Conservation (phyloP, 2,797 vertebrate genomes). For the Enteromius argenteus region DNA sequence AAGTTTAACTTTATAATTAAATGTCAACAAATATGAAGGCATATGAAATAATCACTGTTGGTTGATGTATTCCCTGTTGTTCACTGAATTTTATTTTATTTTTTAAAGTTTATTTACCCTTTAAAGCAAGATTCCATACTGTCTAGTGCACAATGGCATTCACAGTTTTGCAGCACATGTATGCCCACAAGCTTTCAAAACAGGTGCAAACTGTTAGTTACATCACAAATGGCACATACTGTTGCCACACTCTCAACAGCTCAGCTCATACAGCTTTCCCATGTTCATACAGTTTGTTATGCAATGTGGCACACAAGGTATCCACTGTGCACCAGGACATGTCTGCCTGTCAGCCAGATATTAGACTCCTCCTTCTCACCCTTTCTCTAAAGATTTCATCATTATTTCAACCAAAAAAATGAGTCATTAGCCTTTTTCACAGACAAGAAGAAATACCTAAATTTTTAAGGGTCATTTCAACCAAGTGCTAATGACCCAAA, state of each 20-base stretch:
- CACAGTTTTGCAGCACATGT: constrained; percentile 65
- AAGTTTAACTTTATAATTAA: not conserved
- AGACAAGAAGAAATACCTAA: not conserved
- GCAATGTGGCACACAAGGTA: constrained; percentile 18
- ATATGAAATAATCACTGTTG: not conserved
- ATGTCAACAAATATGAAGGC: not conserved
- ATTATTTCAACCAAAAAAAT: not conserved
- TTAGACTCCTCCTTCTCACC: not conserved
- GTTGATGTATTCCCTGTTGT: not conserved
- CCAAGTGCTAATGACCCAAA: not conserved
- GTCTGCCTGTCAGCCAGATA: not conserved
- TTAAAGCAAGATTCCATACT: constrained; percentile 37
- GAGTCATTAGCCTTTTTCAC: not conserved
- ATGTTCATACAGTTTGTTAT: not conserved
- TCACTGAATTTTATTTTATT: no score
- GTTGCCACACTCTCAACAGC: constrained; percentile 10
- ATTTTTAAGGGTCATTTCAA: not conserved
- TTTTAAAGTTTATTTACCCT: not conserved
- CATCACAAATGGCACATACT: not conserved
- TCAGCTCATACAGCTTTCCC: constrained; percentile 2
- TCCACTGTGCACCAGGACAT: constrained; percentile 17
- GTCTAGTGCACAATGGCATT: constrained; percentile 65
- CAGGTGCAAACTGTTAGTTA: constrained; percentile 40
- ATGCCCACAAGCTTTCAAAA: constrained; percentile 41
- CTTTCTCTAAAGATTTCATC: constrained; percentile 8